Base-by-base conservation (phyloP, 2,113 vertebrate genomes). In the Ailurus styani region DNA sequence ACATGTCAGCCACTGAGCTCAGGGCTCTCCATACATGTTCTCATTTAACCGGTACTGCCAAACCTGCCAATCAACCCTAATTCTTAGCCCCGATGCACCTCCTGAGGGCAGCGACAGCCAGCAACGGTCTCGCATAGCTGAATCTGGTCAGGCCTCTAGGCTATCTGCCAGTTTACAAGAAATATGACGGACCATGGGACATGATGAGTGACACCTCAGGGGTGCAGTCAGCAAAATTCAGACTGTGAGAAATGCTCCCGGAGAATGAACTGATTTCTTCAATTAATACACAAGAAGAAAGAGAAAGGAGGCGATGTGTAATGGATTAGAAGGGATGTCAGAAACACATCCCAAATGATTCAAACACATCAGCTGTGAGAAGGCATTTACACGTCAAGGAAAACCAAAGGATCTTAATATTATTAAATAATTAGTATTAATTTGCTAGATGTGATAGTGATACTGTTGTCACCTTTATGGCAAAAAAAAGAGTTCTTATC, bases 381-480 rank as follows among this genome's bases (percentile, higher is more conserved):
- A 84, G 68, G 66, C 78, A 31, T 57, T 45, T 81, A 72, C 6
- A 40, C 34, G 77, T 62, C 27, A 75, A 47, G 25, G 55, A 75
- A 57, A 88, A 66, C 64, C 14, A 27, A 70, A 66, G 40, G 34
- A 34, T 77, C 70, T 70, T 68, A 60, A 31, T 29, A 52, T 57
- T 50, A 78, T 66, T 78, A 70, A 96, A 52, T 85, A 57, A 93
- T 66, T n/a, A 29, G 54, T 45, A 68, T 77, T 55, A 12, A 54
- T 31, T 92, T 87, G 37, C 72, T 54, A 92, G 75, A 55, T 82
- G 45, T 27, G 90, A 45, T 93, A n/a, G 78, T 40, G 2, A 27
- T 23, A 50, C 42, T 64, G 0, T 34, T 40, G 47, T 82, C 66
- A 75, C 72, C 77, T 75, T 66, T 66, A 66, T 25, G 66, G 37